A percentile compares a stretch with the other conserved stretches of the same genome.
Evolutionary conservation across 2,797 vertebrate species (phyloP).

Genomic region (Syncerus caffer): DNA sequence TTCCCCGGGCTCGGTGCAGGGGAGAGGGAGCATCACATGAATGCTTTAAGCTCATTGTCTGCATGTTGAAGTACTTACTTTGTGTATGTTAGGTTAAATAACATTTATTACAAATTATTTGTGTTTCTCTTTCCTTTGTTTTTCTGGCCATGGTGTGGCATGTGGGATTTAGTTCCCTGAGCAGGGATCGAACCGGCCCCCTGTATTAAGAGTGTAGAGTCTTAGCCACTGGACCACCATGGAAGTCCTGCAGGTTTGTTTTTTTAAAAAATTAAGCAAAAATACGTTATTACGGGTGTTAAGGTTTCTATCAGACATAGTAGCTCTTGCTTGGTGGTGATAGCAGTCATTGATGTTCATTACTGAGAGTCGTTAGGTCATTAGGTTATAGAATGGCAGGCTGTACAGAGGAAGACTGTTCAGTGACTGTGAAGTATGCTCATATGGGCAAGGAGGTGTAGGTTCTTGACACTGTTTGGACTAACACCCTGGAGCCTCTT

Average conservation of each 20-base stretch:
- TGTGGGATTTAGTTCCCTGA: not conserved
- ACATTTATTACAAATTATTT: not conserved
- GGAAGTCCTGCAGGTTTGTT: not conserved
- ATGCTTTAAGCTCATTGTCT: not conserved
- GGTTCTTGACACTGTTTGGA: not conserved
- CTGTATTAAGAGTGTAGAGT: not conserved
- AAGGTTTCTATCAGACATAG: not conserved
- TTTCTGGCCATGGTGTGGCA: not conserved
- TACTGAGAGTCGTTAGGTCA: not conserved
- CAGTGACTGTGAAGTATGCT: not conserved
- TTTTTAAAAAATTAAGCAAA: not conserved
- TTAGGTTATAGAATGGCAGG: not conserved
- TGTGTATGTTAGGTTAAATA: not conserved
- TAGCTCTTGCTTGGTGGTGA: not conserved
- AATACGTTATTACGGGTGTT: rapidly evolving
- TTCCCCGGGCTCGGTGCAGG: not conserved
- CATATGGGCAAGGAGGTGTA: rapidly evolving
- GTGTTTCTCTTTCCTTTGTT: not conserved
- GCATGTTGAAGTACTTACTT: not conserved
- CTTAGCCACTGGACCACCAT: not conserved
- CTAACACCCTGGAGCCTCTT: too few relatives aligned
- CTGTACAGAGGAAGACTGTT: not conserved
- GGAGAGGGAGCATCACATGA: too few relatives aligned
- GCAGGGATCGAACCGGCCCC: not conserved
- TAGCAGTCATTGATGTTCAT: not conserved